A percentile compares a stretch with the other conserved stretches of the same genome.
These are phyloP conservation scores for Campylomormyrus tamandua DNA, from an alignment of 2,113 vertebrate species.

Conservation along the genomic window DNA sequence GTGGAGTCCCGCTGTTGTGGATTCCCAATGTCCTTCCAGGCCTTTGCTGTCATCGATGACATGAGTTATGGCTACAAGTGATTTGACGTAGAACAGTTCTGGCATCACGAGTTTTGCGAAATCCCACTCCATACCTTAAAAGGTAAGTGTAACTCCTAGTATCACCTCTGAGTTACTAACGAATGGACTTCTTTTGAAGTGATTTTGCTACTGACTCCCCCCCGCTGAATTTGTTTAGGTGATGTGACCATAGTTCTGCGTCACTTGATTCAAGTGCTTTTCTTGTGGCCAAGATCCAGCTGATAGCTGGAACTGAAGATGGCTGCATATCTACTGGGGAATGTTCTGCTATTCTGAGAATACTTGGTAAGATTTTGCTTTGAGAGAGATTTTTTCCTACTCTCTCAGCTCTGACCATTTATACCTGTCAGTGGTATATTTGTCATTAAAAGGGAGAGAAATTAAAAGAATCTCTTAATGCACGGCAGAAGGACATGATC, in stretches of 20 bases:
- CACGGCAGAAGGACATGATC: conserved; percentile 10
- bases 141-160: neutral
- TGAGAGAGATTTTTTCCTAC: neutral
- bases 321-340: neutral
- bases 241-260: neutral
- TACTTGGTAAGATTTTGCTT: neutral
- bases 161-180: neutral
- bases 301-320: neutral
- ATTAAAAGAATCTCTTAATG: neutral
- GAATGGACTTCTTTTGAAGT: neutral
- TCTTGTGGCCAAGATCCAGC: neutral
- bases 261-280: neutral
- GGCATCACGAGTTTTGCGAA: neutral
- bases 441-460: conserved; percentile 14
- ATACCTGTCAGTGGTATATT: conserved; percentile 7
- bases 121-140: neutral
- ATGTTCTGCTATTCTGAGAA: neutral
- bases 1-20: too few species aligned
- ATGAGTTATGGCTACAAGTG: neutral
- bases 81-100: neutral
- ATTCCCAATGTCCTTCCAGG: neutral
- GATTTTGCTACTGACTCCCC: neutral
- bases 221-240: neutral
- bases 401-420: conserved; percentile 16
- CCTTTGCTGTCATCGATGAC: neutral